Conservation (phyloP, 2,888 invertebrate genomes). For the Lepidonotus clava region DNA sequence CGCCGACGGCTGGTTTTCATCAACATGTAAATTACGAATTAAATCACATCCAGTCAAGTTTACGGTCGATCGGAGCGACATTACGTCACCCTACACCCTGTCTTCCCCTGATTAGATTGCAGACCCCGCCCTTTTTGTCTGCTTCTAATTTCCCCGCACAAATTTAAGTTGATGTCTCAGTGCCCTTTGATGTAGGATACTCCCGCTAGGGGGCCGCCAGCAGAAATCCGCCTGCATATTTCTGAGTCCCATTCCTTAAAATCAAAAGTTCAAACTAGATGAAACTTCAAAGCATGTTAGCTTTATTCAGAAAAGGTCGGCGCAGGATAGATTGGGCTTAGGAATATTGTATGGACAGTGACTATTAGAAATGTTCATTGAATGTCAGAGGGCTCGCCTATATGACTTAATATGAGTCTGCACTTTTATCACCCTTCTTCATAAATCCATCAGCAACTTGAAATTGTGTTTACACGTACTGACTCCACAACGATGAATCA, state of each 20-base stretch:
- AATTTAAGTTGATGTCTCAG: background rate
- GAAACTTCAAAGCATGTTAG: background rate
- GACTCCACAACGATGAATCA: background rate
- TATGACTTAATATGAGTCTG: no score
- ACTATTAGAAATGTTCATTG: no score
- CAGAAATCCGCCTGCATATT: background rate
- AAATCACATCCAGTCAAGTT: constrained; percentile 39
- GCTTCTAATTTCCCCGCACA: background rate
- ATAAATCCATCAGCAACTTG: background rate
- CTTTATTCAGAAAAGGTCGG: no score
- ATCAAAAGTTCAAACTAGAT: background rate
- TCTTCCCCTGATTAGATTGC: background rate
- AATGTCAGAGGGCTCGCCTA: no score
- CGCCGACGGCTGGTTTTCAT: background rate
- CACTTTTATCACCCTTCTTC: no score
- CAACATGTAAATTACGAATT: constrained; percentile 29
- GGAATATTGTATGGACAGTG: no score
- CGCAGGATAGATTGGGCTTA: no score
- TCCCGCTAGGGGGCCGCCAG: background rate
- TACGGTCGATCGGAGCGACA: background rate
- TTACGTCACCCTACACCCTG: background rate
- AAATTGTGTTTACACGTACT: background rate
- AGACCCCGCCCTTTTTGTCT: background rate
- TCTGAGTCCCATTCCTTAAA: background rate
- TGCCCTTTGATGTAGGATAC: background rate